A percentile compares a stretch with the other conserved stretches of the same genome.
Evolutionary conservation across 1,140 invertebrate genomes (phyloP).

Genomic region (Elysia chlorotica): DNA sequence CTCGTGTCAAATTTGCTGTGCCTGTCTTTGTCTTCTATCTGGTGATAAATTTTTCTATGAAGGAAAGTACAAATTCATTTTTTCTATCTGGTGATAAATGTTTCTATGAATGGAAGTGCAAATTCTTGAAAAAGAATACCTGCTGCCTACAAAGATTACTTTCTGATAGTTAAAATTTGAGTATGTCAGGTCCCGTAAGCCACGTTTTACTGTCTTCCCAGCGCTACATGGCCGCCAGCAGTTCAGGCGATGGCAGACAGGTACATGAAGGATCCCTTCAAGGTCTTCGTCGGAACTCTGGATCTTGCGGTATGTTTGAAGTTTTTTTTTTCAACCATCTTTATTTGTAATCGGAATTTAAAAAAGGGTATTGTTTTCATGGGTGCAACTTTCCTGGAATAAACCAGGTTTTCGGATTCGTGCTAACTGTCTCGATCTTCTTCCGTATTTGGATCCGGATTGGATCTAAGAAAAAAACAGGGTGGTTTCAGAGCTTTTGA

Average conservation of each 20-base stretch:
- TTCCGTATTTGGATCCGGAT: neutral
- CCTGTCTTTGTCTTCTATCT: neutral
- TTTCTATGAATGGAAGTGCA: too few relatives aligned
- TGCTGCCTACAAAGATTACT: too few relatives aligned
- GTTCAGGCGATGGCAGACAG: slow-evolving; percentile 80
- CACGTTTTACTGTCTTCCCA: too few relatives aligned
- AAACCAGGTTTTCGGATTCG: too few relatives aligned
- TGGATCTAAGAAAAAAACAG: too few relatives aligned
- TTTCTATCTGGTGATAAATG: neutral
- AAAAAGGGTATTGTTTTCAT: neutral
- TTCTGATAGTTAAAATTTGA: too few relatives aligned
- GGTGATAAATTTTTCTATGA: neutral
- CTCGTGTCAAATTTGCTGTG: neutral
- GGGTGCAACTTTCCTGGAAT: neutral
- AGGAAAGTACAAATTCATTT: neutral
- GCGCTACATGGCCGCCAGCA: slow-evolving; percentile 86
- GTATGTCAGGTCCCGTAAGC: too few relatives aligned
- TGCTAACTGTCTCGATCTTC: neutral
- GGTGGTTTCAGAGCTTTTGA: too few relatives aligned
- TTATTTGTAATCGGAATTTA: neutral
- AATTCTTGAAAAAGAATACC: too few relatives aligned
- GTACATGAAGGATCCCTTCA: slow-evolving; percentile 86
- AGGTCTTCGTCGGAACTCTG: slow-evolving; percentile 85
- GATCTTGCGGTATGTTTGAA: slow-evolving; percentile 68
- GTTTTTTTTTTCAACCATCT: too few relatives aligned